Percentiles rank a stretch among this genome's conserved stretches.
These are phyloP conservation scores for Parasteatoda tepidariorum DNA, from an alignment of 1,140 invertebrate genomes.

Conservation along the genomic window DNA sequence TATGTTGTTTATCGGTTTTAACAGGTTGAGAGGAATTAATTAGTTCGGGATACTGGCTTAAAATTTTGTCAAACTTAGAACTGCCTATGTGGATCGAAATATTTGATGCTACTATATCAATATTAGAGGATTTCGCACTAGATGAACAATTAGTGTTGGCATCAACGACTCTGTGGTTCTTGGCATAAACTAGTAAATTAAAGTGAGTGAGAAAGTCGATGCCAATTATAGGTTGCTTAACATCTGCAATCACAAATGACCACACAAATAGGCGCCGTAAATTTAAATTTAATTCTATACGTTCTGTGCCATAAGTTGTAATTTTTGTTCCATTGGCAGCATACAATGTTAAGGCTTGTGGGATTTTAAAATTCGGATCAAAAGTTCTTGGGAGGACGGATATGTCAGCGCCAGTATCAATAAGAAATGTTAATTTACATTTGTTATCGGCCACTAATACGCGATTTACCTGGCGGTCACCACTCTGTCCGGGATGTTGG, in stretches of 20 bases:
- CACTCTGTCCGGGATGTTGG: neutral
- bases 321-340: conserved; percentile 9
- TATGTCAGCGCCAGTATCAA: conserved; percentile 48
- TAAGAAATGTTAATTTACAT: conserved; percentile 8
- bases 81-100: neutral
- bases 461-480: neutral
- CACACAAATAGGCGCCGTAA: conserved; percentile 65
- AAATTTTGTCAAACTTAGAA: neutral
- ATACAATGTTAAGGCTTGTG: neutral
- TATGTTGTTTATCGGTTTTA: neutral
- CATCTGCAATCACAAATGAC: neutral
- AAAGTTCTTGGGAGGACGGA: conserved; percentile 24
- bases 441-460: neutral
- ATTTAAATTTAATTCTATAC: neutral
- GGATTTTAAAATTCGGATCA: neutral
- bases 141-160: neutral
- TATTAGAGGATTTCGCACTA: neutral
- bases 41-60: neutral
- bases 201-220: neutral
- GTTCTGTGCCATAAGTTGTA: neutral
- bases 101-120: neutral
- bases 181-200: conserved; percentile 8
- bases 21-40: neutral
- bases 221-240: conserved; percentile 3
- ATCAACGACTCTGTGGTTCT: neutral